phyloP scores from a whole-genome alignment of 2,888 invertebrate species.

The Lepidocyrtoides sp. region DNA sequence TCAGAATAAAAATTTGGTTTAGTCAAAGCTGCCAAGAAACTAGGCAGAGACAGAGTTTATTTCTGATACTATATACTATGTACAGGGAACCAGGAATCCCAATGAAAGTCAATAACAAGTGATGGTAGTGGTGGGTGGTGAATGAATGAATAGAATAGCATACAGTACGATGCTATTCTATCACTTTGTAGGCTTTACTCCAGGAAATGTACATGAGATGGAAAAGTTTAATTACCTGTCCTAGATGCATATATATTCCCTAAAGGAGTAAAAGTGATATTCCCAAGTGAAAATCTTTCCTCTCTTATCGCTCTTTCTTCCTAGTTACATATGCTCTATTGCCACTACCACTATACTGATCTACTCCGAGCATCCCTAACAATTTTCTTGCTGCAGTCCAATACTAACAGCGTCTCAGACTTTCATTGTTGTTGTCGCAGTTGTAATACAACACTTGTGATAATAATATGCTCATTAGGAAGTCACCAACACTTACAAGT shows the following conservation, averaged over 20 bases:
- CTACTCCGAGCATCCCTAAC: background rate
- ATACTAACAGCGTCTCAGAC: background rate
- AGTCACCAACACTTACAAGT: slow-evolving; percentile 43
- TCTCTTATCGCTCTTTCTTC: background rate
- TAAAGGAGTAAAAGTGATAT: background rate
- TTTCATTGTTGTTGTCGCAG: slow-evolving; percentile 1
- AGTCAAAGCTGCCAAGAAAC: slow-evolving; percentile 46
- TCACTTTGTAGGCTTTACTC: background rate
- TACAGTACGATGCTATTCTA: background rate
- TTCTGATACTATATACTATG: background rate
- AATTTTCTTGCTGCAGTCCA: background rate
- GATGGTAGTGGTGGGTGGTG: background rate
- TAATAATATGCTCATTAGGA: slow-evolving; percentile 61
- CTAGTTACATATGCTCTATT: no score
- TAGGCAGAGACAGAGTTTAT: background rate
- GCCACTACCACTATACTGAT: no score
- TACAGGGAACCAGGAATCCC: slow-evolving; percentile 8
- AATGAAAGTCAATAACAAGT: slow-evolving; percentile 35
- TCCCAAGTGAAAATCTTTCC: background rate
- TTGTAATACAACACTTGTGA: slow-evolving; percentile 58
- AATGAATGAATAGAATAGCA: background rate
- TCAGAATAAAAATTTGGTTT: slow-evolving; percentile 46
- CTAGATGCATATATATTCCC: background rate
- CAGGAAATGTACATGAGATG: slow-evolving; percentile 9
- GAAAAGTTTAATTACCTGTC: slow-evolving; percentile 37